Conservation (phyloP, 2,113 vertebrate species). For the Petrocephalus zakoni region DNA sequence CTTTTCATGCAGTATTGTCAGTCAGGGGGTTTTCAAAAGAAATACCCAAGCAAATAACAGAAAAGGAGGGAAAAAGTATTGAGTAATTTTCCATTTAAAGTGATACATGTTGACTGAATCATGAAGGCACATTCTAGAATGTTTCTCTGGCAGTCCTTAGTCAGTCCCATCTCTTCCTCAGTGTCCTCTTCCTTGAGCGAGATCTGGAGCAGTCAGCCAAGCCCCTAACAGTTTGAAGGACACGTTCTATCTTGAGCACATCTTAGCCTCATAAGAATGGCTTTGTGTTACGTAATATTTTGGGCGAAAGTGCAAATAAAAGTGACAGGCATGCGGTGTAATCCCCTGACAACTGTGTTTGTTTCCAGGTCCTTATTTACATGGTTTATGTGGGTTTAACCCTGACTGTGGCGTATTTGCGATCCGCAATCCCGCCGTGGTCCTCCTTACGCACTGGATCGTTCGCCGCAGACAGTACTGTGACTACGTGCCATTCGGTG, state of each 20-base stretch:
- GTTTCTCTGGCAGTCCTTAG: not conserved
- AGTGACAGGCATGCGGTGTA: not conserved
- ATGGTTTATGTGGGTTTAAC: slow-evolving; percentile 10
- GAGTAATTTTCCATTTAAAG: not conserved
- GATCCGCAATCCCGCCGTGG: not conserved
- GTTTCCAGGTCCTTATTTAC: not conserved
- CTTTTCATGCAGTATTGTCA: not conserved
- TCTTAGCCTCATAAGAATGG: not conserved
- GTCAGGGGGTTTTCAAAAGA: not conserved
- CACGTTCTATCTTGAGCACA: slow-evolving; percentile 6
- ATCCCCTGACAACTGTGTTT: not conserved
- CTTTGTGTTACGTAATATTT: not conserved
- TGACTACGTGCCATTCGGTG: not conserved
- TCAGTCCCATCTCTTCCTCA: not conserved
- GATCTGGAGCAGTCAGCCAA: not conserved
- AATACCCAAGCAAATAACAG: not conserved
- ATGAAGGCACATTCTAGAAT: not conserved
- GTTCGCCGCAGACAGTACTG: not conserved
- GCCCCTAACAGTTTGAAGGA: slow-evolving; percentile 2
- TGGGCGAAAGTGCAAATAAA: slow-evolving; percentile 9
- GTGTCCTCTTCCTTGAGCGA: not conserved
- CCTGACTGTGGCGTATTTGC: not conserved
- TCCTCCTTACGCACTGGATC: not conserved
- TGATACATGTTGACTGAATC: not conserved
- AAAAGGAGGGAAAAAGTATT: not conserved